A percentile compares a stretch with the other conserved stretches of the same genome.
Conservation (phyloP, 2,888 invertebrate species). For the Amorpha juglandis region DNA sequence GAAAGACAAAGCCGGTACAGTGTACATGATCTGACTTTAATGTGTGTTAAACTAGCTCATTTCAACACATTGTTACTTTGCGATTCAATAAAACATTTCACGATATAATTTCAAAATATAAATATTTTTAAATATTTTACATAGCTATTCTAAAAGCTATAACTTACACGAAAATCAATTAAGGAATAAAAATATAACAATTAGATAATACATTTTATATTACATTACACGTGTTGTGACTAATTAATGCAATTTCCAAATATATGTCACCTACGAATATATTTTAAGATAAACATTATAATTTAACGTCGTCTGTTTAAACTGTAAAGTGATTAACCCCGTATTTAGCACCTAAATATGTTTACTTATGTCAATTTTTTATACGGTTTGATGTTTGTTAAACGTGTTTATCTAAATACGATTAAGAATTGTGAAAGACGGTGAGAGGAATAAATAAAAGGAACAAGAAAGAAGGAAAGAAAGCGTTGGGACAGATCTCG, state of each 20-base stretch:
- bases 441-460: too few relatives aligned
- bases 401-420: too few relatives aligned
- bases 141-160: slow-evolving; percentile 60
- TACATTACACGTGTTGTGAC: slow-evolving; percentile 25
- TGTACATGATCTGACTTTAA: too few relatives aligned
- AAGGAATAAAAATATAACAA: slow-evolving; percentile 25
- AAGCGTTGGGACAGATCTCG: neutral
- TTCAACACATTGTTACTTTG: neutral
- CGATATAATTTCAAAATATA: slow-evolving; percentile 16
- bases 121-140: slow-evolving; percentile 39
- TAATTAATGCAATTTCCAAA: slow-evolving; percentile 27
- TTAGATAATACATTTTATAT: slow-evolving; percentile 12
- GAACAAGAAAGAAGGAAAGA: too few relatives aligned
- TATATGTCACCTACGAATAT: neutral
- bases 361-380: too few relatives aligned
- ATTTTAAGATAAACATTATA: neutral
- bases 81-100: neutral
- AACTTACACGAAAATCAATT: slow-evolving; percentile 41
- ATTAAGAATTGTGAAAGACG: too few relatives aligned
- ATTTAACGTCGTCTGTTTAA: neutral
- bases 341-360: neutral
- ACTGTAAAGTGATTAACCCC: neutral
- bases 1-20: too few relatives aligned
- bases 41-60: neutral
- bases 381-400: too few relatives aligned